phyloP scores from a whole-genome alignment of 1,140 invertebrate genomes.

The Cydia splendana region DNA sequence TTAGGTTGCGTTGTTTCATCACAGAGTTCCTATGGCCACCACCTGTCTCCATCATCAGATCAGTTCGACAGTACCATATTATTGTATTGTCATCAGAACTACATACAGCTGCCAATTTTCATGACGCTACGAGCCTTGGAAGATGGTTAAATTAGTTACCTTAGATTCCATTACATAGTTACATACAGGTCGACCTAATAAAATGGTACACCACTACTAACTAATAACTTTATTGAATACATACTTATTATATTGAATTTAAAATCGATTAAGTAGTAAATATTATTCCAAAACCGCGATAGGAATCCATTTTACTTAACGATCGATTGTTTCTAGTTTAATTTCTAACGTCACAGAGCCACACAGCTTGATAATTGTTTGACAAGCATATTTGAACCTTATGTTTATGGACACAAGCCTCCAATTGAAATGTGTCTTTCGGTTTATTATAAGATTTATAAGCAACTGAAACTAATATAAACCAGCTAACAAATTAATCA shows the following conservation, averaged over 20 bases:
- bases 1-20: too few relatives aligned
- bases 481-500: too few relatives aligned
- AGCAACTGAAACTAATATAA: background rate
- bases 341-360: constrained; percentile 3
- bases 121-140: too few relatives aligned
- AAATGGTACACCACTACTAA: too few relatives aligned
- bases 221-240: background rate
- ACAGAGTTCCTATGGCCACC: too few relatives aligned
- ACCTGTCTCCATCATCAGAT: too few relatives aligned
- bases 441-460: background rate
- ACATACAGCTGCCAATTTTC: too few relatives aligned
- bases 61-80: too few relatives aligned
- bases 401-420: background rate
- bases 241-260: background rate
- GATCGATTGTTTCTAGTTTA: constrained; percentile 5
- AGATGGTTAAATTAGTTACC: too few relatives aligned
- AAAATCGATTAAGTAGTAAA: background rate
- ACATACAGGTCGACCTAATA: too few relatives aligned
- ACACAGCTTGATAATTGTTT: background rate
- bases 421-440: background rate
- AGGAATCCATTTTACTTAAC: background rate
- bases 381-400: background rate
- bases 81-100: too few relatives aligned
- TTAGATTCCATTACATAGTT: too few relatives aligned
- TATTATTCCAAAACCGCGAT: background rate